Evolutionary conservation across 2,113 vertebrate species (phyloP).

Genomic region (Mastomys coucha): DNA sequence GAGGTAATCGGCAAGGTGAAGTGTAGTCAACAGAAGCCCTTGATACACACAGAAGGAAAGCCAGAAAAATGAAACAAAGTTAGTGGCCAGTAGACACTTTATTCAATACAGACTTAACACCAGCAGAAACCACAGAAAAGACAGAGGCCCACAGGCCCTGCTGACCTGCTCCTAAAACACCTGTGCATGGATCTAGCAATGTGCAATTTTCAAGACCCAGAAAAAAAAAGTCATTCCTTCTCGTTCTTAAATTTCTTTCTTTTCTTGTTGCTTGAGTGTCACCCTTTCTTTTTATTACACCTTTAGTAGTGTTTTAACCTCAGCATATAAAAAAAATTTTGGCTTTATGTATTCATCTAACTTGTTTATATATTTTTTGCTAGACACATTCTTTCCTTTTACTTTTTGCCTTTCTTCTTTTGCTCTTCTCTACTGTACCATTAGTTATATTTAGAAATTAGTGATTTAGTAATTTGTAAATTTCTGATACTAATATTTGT

Average conservation of each 20-base stretch:
- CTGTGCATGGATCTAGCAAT: neutral
- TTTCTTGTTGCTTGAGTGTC: neutral
- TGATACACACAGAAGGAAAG: too few relatives aligned
- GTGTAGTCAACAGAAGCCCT: neutral
- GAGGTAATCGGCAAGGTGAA: neutral
- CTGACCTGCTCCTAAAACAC: fast-evolving
- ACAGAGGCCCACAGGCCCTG: neutral
- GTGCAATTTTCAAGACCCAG: neutral
- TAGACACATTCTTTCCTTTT: neutral
- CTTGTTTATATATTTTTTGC: neutral
- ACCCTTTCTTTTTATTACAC: too few relatives aligned
- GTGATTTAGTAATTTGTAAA: neutral
- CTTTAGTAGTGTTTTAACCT: neutral
- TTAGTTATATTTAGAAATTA: neutral
- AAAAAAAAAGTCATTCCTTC: neutral
- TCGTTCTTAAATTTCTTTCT: neutral
- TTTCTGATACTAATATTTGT: neutral
- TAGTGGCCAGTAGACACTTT: neutral
- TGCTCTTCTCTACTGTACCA: neutral
- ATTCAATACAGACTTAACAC: neutral
- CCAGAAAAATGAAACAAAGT: too few relatives aligned
- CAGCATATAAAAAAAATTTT: neutral
- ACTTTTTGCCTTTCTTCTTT: neutral
- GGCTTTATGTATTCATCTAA: neutral
- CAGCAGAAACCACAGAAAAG: neutral